Base-by-base conservation (phyloP, 2,797 vertebrate genomes). In the Thripadectes ignobilis region DNA sequence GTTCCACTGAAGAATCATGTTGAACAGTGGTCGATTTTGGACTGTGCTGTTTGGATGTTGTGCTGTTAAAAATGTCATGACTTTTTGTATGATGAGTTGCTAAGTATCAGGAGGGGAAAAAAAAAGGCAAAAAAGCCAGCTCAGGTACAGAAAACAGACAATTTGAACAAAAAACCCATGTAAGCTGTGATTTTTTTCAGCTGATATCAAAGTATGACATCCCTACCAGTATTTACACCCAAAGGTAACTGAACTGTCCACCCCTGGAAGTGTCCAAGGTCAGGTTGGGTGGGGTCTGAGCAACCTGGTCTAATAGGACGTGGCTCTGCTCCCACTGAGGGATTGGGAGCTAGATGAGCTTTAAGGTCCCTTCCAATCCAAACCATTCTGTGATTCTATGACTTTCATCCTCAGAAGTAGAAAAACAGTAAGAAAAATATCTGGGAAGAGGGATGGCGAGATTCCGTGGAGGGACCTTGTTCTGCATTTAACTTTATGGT, bases 41-140 rank as follows among this genome's bases (percentile, higher is more conserved):
- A n/a, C 39, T 32, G 8, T 43, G n/a, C 1, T 30, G 32, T 30
- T 4, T 49, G 4, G 8, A 41, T 0, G 0, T n/a, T 36, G 18
- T 0, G 1, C 8, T 65, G 14, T 32, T 58, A n/a, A 82, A 85
- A 76, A 54, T 14, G 10, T 3, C 2, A 5, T 19, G 9, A 2
- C 9, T 46, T 34, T 79, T 72, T 21, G 6, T 32, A 10, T 6
- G 10, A 2, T 8, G 7, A 74, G 7, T 32, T 63, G 27, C 12
- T 20, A 88, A 69, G 21, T n/a, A 67, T 2, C 0, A 6, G 14
- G 14, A 67, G 10, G 39, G 10, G 39, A 55, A 16, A 4, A 30
- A 27, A 34, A 32, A 34, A 15, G 16, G 7, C 27, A 39, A n/a
- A 63, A 58, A 39, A 7, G 9, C 2, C 22, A 43, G 9, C 7